Evolutionary conservation across 2,888 invertebrate species (phyloP).

Genomic region (Minunthozetes semirufus): DNA sequence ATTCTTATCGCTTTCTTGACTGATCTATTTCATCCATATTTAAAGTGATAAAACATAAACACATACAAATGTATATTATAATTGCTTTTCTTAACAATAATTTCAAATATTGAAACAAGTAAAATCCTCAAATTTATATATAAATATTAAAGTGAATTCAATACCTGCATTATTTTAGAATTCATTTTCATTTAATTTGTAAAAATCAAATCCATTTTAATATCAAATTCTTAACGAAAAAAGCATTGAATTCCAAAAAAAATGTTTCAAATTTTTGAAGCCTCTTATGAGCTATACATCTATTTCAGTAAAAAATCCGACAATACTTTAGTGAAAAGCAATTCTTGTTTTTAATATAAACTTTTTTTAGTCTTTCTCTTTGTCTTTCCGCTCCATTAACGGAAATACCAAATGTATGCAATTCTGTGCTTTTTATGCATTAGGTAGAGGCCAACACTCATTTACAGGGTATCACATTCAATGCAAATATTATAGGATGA

Average conservation of each 20-base stretch:
- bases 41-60: no score
- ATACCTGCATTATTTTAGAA: neutral
- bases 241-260: neutral
- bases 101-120: no score
- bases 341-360: conserved; percentile 8
- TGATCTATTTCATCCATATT: no score
- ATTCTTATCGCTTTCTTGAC: no score
- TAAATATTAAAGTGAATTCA: no score
- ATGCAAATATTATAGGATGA: no score
- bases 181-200: neutral
- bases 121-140: neutral
- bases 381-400: conserved; percentile 20
- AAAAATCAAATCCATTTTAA: neutral
- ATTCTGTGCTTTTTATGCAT: neutral
- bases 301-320: neutral
- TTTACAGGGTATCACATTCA: neutral
- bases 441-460: neutral
- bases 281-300: neutral
- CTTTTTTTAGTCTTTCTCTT: neutral
- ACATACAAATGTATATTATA: no score
- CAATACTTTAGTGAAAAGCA: neutral
- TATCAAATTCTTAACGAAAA: neutral
- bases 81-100: no score
- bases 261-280: no score
- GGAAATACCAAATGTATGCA: conserved; percentile 22